Percentiles rank a stretch among this genome's conserved stretches.
Evolutionary conservation across 1,140 invertebrate genomes (phyloP).

Genomic region (Drosophila insularis): DNA sequence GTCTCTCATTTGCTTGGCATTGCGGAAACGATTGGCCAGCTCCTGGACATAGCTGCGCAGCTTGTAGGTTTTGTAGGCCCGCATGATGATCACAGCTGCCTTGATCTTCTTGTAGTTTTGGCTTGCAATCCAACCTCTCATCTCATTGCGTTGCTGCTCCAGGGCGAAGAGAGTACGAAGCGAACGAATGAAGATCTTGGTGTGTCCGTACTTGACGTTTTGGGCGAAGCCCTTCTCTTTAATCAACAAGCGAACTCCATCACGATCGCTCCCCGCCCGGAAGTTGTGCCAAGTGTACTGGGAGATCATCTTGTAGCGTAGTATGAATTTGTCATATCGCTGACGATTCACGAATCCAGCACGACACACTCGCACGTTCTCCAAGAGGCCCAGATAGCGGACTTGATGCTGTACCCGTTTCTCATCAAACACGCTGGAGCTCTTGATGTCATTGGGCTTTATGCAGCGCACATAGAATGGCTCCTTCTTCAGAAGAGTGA

Average conservation of each 20-base stretch:
- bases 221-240: slow-evolving; percentile 89
- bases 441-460: slow-evolving; percentile 97
- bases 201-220: slow-evolving; percentile 96
- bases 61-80: slow-evolving; percentile 94
- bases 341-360: slow-evolving; percentile 97
- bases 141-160: slow-evolving; percentile 90
- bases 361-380: slow-evolving; percentile 96
- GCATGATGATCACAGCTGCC: slow-evolving; percentile 91
- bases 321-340: slow-evolving; percentile 92
- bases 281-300: slow-evolving; percentile 97
- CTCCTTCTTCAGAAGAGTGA: slow-evolving; percentile 94
- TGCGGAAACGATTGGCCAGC: slow-evolving; percentile 86
- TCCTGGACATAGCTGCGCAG: slow-evolving; percentile 89
- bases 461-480: slow-evolving; percentile 98
- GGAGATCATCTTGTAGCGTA: slow-evolving; percentile 97
- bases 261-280: slow-evolving; percentile 88
- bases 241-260: slow-evolving; percentile 93
- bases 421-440: slow-evolving; percentile 86
- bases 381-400: slow-evolving; percentile 93
- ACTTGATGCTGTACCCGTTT: slow-evolving; percentile 94
- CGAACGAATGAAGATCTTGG: slow-evolving; percentile 96
- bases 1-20: slow-evolving; percentile 86
- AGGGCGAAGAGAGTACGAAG: slow-evolving; percentile 94
- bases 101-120: slow-evolving; percentile 92
- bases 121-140: slow-evolving; percentile 91